Percentiles rank a stretch among this genome's conserved stretches.
phyloP scores from a whole-genome alignment of 2,888 invertebrate species.

The Entomobrya multifasciata region DNA sequence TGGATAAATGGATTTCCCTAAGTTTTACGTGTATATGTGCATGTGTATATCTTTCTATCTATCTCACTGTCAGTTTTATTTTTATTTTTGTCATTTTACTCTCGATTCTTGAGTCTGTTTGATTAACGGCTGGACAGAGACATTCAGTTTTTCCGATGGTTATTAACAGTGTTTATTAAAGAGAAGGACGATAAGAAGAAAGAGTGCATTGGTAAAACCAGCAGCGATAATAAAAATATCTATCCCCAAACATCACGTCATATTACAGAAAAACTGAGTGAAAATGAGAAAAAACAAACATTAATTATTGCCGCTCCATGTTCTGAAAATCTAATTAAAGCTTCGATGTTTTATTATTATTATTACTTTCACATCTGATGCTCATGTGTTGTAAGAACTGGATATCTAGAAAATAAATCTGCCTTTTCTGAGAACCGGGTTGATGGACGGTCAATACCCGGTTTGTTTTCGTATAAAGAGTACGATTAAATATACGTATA shows the following conservation, averaged over 20 bases:
- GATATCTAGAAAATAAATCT: background rate
- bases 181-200: too few species aligned
- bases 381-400: background rate
- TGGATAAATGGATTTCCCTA: background rate
- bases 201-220: background rate
- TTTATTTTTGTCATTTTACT: constrained; percentile 46
- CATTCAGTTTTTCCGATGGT: background rate
- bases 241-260: background rate
- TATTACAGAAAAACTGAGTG: background rate
- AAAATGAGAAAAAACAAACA: constrained; percentile 47
- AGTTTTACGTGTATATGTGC: background rate
- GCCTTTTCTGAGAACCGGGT: background rate
- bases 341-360: constrained; percentile 37
- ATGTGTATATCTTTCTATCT: constrained; percentile 17
- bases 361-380: constrained; percentile 5
- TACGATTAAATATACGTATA: too few species aligned
- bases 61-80: constrained; percentile 54
- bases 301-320: constrained; percentile 61
- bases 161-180: background rate
- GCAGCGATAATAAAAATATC: constrained; percentile 13
- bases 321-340: constrained; percentile 65
- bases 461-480: background rate
- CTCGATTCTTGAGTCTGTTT: constrained; percentile 9
- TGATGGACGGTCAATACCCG: constrained; percentile 24
- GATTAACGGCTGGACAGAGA: constrained; percentile 9